These are phyloP conservation scores for Sternarchorhynchus goeldii DNA, from an alignment of 2,797 vertebrate species.

Conservation along the genomic window DNA sequence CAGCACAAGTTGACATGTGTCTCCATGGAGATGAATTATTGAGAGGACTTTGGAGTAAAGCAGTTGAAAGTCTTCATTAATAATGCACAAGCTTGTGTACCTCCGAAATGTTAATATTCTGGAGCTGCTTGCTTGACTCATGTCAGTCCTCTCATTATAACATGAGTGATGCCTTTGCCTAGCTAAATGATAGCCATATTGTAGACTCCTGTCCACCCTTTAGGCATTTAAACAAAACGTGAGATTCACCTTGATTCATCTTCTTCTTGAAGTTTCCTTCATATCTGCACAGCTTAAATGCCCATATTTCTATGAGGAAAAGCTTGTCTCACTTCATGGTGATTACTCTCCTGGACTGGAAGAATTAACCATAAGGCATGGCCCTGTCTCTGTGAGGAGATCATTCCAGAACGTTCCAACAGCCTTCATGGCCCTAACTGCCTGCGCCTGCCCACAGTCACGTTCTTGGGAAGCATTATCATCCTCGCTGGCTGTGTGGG, in stretches of 20 bases:
- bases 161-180: constrained; percentile 11
- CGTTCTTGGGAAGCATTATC: constrained; percentile 39
- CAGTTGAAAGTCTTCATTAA: constrained; percentile 79
- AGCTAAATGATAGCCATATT: neutral
- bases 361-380: constrained; percentile 65
- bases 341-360: constrained; percentile 66
- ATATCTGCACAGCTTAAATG: constrained; percentile 50
- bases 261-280: constrained; percentile 45
- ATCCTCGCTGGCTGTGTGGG: constrained; percentile 24
- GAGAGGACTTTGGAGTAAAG: constrained; percentile 73
- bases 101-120: constrained; percentile 75
- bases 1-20: constrained; percentile 74
- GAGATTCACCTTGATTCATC: neutral
- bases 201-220: neutral
- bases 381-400: constrained; percentile 45
- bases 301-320: constrained; percentile 58
- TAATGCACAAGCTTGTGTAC: constrained; percentile 76
- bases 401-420: constrained; percentile 47
- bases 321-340: constrained; percentile 62
- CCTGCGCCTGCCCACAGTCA: constrained; percentile 34
- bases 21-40: constrained; percentile 80
- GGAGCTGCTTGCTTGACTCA: constrained; percentile 57
- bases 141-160: constrained; percentile 45
- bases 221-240: constrained; percentile 1
- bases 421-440: constrained; percentile 17